Conservation (phyloP, 2,797 vertebrate species). For the Pangasius larnaudii region DNA sequence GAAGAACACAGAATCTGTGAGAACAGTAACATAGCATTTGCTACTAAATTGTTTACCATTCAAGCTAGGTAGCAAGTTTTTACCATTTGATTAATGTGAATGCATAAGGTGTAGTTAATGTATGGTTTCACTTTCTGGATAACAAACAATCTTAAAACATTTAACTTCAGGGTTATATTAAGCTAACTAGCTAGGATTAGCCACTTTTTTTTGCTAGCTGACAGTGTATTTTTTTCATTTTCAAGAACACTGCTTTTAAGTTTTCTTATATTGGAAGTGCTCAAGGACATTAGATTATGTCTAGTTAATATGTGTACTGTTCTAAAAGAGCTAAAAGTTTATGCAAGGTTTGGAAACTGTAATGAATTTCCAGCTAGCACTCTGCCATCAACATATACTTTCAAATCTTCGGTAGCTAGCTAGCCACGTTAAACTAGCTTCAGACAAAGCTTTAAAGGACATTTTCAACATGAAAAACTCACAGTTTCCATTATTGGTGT, state of each 20-base stretch:
- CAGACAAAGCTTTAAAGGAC: background rate
- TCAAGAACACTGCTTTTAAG: background rate
- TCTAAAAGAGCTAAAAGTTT: background rate
- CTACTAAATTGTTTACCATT: background rate
- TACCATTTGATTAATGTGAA: background rate
- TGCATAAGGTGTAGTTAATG: background rate
- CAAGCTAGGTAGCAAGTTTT: background rate
- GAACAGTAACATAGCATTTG: background rate
- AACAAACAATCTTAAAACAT: background rate
- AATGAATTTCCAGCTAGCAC: background rate
- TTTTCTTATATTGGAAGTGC: background rate
- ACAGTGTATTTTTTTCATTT: background rate
- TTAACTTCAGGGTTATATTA: background rate
- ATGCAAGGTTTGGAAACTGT: background rate
- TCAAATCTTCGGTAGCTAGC: background rate
- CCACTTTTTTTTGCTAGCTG: background rate
- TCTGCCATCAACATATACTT: background rate
- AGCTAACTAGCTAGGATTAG: background rate
- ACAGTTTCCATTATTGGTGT: background rate
- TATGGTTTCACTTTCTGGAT: background rate
- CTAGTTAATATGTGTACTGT: too few species aligned
- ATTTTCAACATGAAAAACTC: background rate
- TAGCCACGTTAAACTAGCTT: background rate
- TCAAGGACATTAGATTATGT: too few species aligned
- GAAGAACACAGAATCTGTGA: background rate